phyloP scores from a whole-genome alignment of 2,888 invertebrate genomes.

The Resseliella maxima region DNA sequence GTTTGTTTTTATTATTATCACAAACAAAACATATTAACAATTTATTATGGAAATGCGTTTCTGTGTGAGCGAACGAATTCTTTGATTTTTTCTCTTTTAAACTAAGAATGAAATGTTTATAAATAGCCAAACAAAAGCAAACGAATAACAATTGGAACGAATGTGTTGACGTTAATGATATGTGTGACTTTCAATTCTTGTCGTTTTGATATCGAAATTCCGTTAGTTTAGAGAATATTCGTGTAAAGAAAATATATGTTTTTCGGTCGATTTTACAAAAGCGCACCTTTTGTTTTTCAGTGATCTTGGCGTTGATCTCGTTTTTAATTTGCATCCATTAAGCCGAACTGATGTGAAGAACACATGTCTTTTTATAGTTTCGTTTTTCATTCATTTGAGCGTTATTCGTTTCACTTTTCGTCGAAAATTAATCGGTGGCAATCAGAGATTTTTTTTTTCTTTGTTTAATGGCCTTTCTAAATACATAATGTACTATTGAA shows the following conservation, averaged over 20 bases:
- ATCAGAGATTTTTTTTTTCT: neutral
- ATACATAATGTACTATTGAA: neutral
- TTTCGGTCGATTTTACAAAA: neutral
- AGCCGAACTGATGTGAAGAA: neutral
- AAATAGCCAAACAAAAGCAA: too few relatives aligned
- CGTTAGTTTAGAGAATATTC: neutral
- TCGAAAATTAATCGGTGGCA: too few relatives aligned
- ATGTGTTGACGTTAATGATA: neutral
- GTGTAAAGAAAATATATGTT: neutral
- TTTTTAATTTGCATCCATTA: neutral
- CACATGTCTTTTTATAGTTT: neutral
- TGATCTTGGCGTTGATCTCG: neutral
- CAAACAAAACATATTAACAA: neutral
- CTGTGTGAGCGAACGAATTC: neutral
- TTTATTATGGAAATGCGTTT: neutral
- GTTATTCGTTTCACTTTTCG: neutral
- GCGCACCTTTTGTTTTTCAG: neutral
- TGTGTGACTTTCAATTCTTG: neutral
- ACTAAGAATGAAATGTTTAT: neutral
- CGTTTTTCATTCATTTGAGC: neutral
- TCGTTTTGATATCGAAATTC: neutral
- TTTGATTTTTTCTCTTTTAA: neutral
- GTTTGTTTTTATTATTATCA: neutral
- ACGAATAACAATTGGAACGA: slow-evolving; percentile 5
- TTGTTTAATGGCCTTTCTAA: neutral